phyloP scores from a whole-genome alignment of 2,888 invertebrate species.

The Apoderus coryli region DNA sequence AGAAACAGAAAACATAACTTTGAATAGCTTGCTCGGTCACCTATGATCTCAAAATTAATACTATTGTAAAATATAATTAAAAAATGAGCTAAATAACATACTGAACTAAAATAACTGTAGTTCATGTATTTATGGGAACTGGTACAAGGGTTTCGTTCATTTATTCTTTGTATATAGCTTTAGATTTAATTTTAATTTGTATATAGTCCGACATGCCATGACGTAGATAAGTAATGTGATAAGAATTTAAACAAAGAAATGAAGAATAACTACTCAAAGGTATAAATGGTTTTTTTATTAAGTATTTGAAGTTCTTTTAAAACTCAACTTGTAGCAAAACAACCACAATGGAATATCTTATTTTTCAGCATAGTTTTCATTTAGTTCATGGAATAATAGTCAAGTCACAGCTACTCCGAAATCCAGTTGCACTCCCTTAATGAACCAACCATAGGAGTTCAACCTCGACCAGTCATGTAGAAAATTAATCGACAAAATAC shows the following conservation, averaged over 20 bases:
- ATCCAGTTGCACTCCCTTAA: no score
- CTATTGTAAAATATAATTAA: no score
- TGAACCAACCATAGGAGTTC: no score
- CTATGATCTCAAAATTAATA: constrained; percentile 32
- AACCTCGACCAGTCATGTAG: no score
- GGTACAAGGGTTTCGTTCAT: constrained; percentile 17
- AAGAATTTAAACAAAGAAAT: constrained; percentile 20
- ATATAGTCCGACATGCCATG: constrained; percentile 29
- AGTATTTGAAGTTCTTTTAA: no score
- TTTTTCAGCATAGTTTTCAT: no score
- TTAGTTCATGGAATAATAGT: no score
- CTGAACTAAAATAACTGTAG: constrained; percentile 20
- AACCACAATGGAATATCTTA: no score
- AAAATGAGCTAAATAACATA: constrained; percentile 23
- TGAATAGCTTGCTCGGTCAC: constrained; percentile 21
- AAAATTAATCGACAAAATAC: no score
- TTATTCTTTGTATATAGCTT: constrained; percentile 29
- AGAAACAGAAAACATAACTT: constrained; percentile 1
- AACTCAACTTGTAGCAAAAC: no score
- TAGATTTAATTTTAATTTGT: constrained; percentile 23
- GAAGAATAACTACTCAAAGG: constrained; percentile 22
- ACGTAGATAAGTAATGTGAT: constrained; percentile 26
- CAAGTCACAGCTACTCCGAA: no score
- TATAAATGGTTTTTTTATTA: constrained; percentile 8
- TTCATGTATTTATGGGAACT: constrained; percentile 21